Base-by-base conservation (phyloP, 53 echinoderm and acorn worm species). In the Antedon mediterranea region DNA sequence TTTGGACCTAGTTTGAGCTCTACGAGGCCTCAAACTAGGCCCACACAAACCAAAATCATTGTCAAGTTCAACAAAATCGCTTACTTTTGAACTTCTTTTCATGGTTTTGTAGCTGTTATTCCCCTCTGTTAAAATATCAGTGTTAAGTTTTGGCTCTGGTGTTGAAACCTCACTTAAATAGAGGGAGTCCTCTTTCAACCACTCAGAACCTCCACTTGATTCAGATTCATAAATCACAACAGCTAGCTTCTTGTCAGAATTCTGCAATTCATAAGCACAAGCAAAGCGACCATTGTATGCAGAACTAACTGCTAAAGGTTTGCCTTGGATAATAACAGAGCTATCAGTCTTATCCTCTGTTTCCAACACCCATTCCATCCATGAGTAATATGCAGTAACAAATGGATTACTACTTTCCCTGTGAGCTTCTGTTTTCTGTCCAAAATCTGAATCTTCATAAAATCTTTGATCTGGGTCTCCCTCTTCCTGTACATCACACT, bases 71-170 rank as follows among this genome's bases (percentile, higher is more conserved):
- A 88, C 81, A 79, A 98, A 93, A 75, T 98, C 91, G 71, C 93
- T 86, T 11, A 98, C 92, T 77, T 98, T 98, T 34, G 92, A 92
- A 79, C 98, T 98, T 29, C 98, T 79, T 42, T 98, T 98, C 92
- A 98, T 92, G n/a, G 83, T 82, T 80, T 98, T 98, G 76, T 92
- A 92, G 77, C 86, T 89, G 42, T 93, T 78, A 30, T 78, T 78
- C 72, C 90, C 92, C 13, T 88, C 73, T 32, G 83, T 71, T 8
- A 42, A 30, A 0, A 29, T 18, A 71, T 82, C 87, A 43, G 72
- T 77, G 43, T 79, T 81, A 77, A 72, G 43, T 34, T 77, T 31
- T 32, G 85, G 84, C 30, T 86, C 86, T 23, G 90, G 75, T 75
- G 89, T 87, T 0, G 89, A 81, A 34, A 87, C 43, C 15, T 76